Evolutionary conservation across 2,113 vertebrate genomes (phyloP).

Genomic region (Motacilla alba): DNA sequence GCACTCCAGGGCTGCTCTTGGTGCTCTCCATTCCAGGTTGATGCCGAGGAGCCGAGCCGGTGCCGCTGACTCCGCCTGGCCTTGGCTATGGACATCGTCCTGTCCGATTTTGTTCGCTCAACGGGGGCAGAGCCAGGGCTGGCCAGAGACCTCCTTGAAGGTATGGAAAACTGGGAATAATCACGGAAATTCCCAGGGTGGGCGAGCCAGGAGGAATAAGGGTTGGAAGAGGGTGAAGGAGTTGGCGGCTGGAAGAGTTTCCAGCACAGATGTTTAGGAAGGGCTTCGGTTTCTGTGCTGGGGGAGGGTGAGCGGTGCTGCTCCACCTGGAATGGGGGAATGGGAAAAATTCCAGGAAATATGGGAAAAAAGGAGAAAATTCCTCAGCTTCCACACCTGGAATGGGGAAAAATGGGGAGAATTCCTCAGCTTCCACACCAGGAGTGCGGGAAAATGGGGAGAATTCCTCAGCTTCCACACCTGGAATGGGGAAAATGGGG

Average conservation of each 20-base stretch:
- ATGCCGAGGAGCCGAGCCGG: constrained; percentile 23
- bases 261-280: rapidly evolving
- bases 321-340: not conserved
- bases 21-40: not conserved
- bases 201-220: no score
- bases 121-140: constrained; percentile 97
- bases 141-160: constrained; percentile 93
- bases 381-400: no score
- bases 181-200: rapidly evolving
- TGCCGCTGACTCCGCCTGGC: constrained; percentile 51
- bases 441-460: no score
- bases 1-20: not conserved
- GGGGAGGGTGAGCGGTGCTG: not conserved
- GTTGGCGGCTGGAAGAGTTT: rapidly evolving
- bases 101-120: constrained; percentile 97
- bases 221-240: rapidly evolving
- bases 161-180: constrained; percentile 54
- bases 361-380: no score
- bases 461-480: no score
- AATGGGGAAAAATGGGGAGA: no score
- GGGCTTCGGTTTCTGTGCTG: rapidly evolving
- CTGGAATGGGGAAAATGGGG: no score
- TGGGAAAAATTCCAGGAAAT: no score
- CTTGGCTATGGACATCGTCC: constrained; percentile 95
- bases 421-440: no score